Percentiles rank a stretch among this genome's conserved stretches.
Conservation (phyloP, 92 coral and sea anemone species). For the Paragorgia papillata region DNA sequence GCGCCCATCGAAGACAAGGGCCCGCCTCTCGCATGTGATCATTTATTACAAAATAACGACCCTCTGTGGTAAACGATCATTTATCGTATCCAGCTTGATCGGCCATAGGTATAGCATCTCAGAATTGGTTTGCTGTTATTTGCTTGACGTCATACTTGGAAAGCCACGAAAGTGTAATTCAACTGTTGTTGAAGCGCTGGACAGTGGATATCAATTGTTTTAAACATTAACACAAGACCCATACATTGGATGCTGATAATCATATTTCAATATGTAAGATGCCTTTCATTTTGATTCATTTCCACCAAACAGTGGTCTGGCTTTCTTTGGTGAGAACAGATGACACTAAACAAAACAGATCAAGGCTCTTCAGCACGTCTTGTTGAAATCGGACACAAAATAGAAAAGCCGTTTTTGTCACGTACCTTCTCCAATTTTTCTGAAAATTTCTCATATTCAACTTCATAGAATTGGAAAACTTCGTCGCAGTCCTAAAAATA, state of each 20-base stretch:
- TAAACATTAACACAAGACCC: not conserved
- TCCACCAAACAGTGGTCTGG: constrained; percentile 51
- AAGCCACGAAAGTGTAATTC: not conserved
- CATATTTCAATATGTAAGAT: not conserved
- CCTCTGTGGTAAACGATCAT: too few relatives aligned
- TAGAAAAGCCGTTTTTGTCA: not conserved
- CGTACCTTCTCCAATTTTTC: constrained; percentile 96
- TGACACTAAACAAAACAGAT: constrained; percentile 61
- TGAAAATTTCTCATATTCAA: constrained; percentile 81
- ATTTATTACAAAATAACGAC: too few relatives aligned
- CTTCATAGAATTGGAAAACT: constrained; percentile 83
- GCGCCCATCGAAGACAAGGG: too few relatives aligned
- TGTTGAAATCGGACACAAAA: not conserved
- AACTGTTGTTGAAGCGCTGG: not conserved
- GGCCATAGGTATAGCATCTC: too few relatives aligned
- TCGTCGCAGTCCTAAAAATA: constrained; percentile 86
- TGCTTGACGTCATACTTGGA: not conserved
- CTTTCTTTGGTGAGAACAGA: constrained; percentile 81
- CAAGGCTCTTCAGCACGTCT: not conserved
- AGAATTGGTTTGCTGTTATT: not conserved
- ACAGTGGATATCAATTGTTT: not conserved
- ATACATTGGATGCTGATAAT: not conserved
- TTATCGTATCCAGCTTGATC: too few relatives aligned
- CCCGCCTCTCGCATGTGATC: too few relatives aligned
- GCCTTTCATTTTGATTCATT: not conserved